Percentiles rank a stretch among this genome's conserved stretches.
These are phyloP conservation scores for Pinctada fucata DNA, from an alignment of 2,888 invertebrate species.

Conservation along the genomic window DNA sequence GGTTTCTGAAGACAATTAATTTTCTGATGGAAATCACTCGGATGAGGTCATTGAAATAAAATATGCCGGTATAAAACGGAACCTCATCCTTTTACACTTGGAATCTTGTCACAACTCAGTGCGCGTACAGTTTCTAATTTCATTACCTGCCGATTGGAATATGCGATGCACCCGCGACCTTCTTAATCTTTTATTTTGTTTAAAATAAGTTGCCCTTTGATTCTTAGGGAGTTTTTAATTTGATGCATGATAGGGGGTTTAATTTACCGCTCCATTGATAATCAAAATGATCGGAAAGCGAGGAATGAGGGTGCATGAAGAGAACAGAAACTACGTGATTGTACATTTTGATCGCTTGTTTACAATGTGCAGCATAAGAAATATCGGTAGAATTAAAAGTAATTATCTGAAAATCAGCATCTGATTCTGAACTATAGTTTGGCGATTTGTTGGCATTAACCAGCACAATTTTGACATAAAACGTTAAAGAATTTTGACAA, in stretches of 20 bases:
- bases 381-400: too few species aligned
- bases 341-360: too few species aligned
- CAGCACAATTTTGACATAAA: too few species aligned
- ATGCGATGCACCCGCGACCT: not conserved
- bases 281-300: constrained; percentile 1
- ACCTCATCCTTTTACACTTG: not conserved
- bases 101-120: not conserved
- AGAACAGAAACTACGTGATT: not conserved
- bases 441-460: too few species aligned
- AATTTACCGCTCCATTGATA: constrained; percentile 1
- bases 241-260: not conserved
- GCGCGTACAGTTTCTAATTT: not conserved
- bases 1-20: not conserved
- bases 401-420: too few species aligned
- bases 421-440: too few species aligned
- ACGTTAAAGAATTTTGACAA: too few species aligned
- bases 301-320: constrained; percentile 8
- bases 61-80: not conserved
- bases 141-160: not conserved
- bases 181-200: not conserved
- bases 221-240: not conserved
- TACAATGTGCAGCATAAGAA: too few species aligned
- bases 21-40: not conserved
- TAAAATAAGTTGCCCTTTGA: not conserved
- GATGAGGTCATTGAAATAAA: not conserved